Conservation (phyloP, 2,888 invertebrate genomes). For the Carpatolechia fugitivella region DNA sequence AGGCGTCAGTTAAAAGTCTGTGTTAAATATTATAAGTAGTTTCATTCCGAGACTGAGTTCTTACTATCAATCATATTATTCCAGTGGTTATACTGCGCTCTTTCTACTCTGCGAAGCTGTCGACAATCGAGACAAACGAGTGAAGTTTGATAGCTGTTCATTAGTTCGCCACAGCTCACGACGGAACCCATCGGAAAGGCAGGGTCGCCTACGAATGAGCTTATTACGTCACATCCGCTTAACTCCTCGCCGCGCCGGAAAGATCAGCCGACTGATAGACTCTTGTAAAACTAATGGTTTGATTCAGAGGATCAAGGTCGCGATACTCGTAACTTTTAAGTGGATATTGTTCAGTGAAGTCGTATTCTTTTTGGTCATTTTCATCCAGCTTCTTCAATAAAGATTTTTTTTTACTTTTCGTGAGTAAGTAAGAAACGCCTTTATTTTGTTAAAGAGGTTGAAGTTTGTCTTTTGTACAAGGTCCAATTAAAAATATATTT, state of each 20-base stretch:
- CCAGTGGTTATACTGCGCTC: background rate
- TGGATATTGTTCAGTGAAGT: too few species aligned
- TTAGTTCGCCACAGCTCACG: slow-evolving; percentile 10
- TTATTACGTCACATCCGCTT: slow-evolving; percentile 8
- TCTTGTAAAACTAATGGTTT: background rate
- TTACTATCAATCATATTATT: background rate
- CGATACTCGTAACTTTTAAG: too few species aligned
- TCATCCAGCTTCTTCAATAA: too few species aligned
- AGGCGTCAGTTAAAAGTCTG: too few species aligned
- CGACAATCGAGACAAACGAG: slow-evolving; percentile 7
- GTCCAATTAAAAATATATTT: too few species aligned
- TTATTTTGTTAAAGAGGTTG: too few species aligned
- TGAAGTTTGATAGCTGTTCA: slow-evolving; percentile 16
- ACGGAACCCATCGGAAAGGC: slow-evolving; percentile 5
- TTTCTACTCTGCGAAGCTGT: background rate
- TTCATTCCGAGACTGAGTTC: too few species aligned
- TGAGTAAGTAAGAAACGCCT: too few species aligned
- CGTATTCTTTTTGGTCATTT: too few species aligned
- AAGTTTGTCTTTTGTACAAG: too few species aligned
- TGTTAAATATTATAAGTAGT: too few species aligned
- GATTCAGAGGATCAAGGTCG: background rate
- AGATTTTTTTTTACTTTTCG: too few species aligned
- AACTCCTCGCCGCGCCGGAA: background rate
- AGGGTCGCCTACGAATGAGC: slow-evolving; percentile 16
- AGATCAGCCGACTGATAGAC: background rate